phyloP scores from a whole-genome alignment of 2,113 vertebrate species.

The human region DNA sequence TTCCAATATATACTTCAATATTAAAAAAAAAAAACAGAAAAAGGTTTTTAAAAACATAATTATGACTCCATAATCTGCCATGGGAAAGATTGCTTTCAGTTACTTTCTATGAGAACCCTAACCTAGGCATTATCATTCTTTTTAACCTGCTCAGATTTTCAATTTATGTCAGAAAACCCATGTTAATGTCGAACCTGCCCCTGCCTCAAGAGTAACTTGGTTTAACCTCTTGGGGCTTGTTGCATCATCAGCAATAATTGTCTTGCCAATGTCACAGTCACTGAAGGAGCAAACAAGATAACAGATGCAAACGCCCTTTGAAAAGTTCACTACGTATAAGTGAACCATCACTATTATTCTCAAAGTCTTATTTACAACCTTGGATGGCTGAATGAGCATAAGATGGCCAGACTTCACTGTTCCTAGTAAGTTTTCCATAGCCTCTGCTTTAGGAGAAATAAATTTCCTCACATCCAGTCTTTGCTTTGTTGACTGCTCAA shows the following conservation, averaged over 20 bases:
- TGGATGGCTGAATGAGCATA: not conserved
- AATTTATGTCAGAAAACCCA: conserved; percentile 3
- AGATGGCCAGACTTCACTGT: not conserved
- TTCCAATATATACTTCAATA: conserved; percentile 23
- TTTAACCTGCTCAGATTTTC: not conserved
- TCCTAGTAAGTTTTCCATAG: not conserved
- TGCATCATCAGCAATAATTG: not conserved
- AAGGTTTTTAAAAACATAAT: not conserved
- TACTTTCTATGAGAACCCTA: not conserved
- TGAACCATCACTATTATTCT: not conserved
- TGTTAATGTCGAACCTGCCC: not conserved
- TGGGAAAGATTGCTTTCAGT: not conserved
- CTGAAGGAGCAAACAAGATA: not conserved
- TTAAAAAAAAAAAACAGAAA: not conserved
- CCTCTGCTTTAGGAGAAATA: not conserved
- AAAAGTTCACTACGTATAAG: not conserved
- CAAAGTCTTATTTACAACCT: not conserved
- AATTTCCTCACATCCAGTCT: not conserved
- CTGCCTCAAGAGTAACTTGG: not conserved
- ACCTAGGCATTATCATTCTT: not conserved
- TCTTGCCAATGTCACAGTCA: not conserved
- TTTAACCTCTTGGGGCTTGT: conserved; percentile 25
- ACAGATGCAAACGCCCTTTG: not conserved
- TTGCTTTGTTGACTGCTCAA: conserved; percentile 24
- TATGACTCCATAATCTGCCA: not conserved